Conservation (phyloP, 2,797 vertebrate species). For the Poecilia velifera region DNA sequence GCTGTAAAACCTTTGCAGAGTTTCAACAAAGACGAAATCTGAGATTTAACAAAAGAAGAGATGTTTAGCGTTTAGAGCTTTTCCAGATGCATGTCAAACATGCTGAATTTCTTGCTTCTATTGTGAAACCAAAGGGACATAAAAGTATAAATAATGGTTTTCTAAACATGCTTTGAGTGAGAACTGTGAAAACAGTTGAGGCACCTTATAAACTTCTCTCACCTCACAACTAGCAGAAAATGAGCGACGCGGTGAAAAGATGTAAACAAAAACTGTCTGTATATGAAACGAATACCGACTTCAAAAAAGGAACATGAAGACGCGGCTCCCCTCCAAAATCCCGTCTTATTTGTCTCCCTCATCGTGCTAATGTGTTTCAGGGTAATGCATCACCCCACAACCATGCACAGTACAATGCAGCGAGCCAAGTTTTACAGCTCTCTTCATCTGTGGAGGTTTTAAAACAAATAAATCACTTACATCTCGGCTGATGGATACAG, state of each 20-base stretch:
- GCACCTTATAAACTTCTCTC: slow-evolving; percentile 16
- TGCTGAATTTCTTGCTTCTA: not conserved
- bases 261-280: not conserved
- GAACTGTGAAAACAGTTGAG: slow-evolving; percentile 3
- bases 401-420: slow-evolving; percentile 13
- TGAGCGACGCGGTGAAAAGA: slow-evolving; percentile 1
- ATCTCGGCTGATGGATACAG: slow-evolving; percentile 56
- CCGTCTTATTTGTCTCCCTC: slow-evolving; percentile 35
- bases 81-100: slow-evolving; percentile 2
- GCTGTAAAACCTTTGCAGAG: slow-evolving; percentile 7
- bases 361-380: slow-evolving; percentile 52
- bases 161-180: slow-evolving; percentile 18
- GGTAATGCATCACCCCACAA: slow-evolving; percentile 47
- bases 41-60: not conserved
- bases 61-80: not conserved
- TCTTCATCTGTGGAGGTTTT: slow-evolving; percentile 14
- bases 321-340: slow-evolving; percentile 24
- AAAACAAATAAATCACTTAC: slow-evolving; percentile 58
- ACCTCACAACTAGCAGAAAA: slow-evolving; percentile 13
- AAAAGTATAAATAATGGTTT: slow-evolving; percentile 9
- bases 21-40: not conserved
- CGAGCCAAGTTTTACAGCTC: slow-evolving; percentile 40
- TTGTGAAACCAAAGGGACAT: slow-evolving; percentile 14
- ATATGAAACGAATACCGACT: slow-evolving; percentile 8
- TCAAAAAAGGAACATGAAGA: slow-evolving; percentile 2